Percentiles rank a stretch among this genome's conserved stretches.
phyloP scores from a whole-genome alignment of 1,140 invertebrate genomes.

The Paraescarpia echinospica region DNA sequence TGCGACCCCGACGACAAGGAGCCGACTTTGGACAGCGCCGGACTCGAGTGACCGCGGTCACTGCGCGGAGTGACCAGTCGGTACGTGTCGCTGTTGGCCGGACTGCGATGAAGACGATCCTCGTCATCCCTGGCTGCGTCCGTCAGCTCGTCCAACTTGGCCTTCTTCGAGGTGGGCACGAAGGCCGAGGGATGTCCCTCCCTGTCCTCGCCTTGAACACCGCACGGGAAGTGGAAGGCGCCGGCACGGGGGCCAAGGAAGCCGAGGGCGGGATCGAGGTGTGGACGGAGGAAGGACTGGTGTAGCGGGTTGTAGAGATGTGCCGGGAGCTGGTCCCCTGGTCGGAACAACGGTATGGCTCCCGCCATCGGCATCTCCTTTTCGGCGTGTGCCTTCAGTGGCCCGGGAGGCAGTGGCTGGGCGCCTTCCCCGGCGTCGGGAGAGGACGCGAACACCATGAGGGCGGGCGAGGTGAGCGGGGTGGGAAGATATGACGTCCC shows the following conservation, averaged over 20 bases:
- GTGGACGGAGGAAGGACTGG: conserved; percentile 39
- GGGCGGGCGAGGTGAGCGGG: conserved; percentile 74
- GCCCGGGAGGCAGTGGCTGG: conserved; percentile 35
- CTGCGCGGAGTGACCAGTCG: background rate
- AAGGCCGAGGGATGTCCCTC: conserved; percentile 51
- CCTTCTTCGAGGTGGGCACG: conserved; percentile 46
- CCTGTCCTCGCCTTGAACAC: conserved; percentile 37
- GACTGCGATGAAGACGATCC: background rate
- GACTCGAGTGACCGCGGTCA: conserved; percentile 13
- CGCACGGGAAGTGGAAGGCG: conserved; percentile 47
- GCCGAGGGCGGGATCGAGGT: conserved; percentile 38
- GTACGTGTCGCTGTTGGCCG: conserved; percentile 1
- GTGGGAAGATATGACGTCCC: conserved; percentile 71
- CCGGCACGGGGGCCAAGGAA: conserved; percentile 41
- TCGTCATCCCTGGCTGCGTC: background rate
- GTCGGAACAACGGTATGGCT: conserved; percentile 47
- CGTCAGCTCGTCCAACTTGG: conserved; percentile 42
- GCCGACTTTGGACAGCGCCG: background rate
- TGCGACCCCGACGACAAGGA: background rate
- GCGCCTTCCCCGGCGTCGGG: conserved; percentile 68
- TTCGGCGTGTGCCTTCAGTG: conserved; percentile 38
- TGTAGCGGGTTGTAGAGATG: conserved; percentile 48
- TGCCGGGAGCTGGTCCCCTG: conserved; percentile 44
- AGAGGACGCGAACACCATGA: conserved; percentile 77
- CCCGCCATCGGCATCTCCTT: conserved; percentile 41